A percentile compares a stretch with the other conserved stretches of the same genome.
Conservation (phyloP, 2,888 invertebrate species). For the Hyles lineata region DNA sequence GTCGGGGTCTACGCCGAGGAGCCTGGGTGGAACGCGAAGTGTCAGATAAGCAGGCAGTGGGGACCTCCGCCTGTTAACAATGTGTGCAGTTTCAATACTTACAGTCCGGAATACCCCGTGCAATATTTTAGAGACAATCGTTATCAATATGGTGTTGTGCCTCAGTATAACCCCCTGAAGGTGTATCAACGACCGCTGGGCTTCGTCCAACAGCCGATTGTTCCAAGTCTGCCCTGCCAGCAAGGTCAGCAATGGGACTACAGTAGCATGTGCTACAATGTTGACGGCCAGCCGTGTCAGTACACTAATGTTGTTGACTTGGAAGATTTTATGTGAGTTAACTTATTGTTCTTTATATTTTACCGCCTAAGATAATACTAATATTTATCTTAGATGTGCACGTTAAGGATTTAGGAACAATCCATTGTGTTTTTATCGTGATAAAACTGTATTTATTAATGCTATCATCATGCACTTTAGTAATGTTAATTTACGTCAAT, state of each 20-base stretch:
- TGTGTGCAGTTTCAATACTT: conserved; percentile 57
- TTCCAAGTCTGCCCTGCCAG: conserved; percentile 78
- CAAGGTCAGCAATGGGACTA: conserved; percentile 85
- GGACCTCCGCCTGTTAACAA: conserved; percentile 52
- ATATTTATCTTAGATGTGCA: not conserved
- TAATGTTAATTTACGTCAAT: not conserved
- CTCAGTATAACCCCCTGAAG: conserved; percentile 54
- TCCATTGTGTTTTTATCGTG: not conserved
- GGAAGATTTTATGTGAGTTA: conserved; percentile 91
- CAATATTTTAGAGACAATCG: conserved; percentile 63
- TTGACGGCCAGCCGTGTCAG: conserved; percentile 87
- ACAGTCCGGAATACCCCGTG: conserved; percentile 56
- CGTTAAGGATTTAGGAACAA: not conserved
- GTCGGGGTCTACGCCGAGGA: conserved; percentile 62
- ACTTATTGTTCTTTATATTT: not conserved
- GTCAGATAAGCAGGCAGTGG: conserved; percentile 68
- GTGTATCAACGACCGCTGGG: conserved; percentile 50
- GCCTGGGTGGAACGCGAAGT: conserved; percentile 66
- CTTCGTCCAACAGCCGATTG: conserved; percentile 53
- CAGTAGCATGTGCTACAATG: conserved; percentile 87
- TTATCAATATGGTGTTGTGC: conserved; percentile 50
- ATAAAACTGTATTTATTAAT: not conserved
- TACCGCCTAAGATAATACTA: not conserved
- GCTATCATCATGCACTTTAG: not conserved
- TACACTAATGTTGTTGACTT: conserved; percentile 88